A percentile compares a stretch with the other conserved stretches of the same genome.
Evolutionary conservation across 1,140 invertebrate genomes (phyloP).

Genomic region (Ooceraea biroi): DNA sequence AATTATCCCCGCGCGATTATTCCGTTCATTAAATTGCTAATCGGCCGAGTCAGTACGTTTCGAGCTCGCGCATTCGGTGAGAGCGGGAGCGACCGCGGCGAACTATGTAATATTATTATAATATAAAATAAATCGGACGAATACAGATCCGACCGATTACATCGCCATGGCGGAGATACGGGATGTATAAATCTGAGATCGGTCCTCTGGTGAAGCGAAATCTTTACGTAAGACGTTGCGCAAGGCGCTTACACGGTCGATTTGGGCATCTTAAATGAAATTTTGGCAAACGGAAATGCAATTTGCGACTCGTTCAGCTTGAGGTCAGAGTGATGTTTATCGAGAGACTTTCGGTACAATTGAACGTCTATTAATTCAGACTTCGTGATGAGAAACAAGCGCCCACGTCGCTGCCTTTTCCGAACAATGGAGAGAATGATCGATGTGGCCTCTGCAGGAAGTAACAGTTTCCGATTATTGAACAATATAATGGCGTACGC

Average conservation of each 20-base stretch:
- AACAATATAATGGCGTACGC: constrained; percentile 38
- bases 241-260: too few species aligned
- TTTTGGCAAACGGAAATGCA: too few species aligned
- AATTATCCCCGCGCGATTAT: constrained; percentile 76
- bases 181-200: too few species aligned
- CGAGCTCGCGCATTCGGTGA: background rate
- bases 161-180: background rate
- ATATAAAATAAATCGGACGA: background rate
- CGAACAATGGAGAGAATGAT: constrained; percentile 60
- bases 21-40: constrained; percentile 75
- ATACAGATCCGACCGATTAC: background rate
- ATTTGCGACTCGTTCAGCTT: too few species aligned
- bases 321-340: too few species aligned
- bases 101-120: too few species aligned
- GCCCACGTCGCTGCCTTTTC: constrained; percentile 2
- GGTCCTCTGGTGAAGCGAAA: too few species aligned
- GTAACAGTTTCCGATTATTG: constrained; percentile 32
- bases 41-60: constrained; percentile 17
- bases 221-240: too few species aligned
- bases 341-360: too few species aligned
- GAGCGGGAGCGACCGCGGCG: too few species aligned
- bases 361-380: constrained; percentile 32
- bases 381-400: constrained; percentile 44
- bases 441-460: constrained; percentile 29
- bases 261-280: too few species aligned